These are phyloP conservation scores for Chaetodon trifasciatus DNA, from an alignment of 2,797 vertebrate genomes.

Conservation along the genomic window DNA sequence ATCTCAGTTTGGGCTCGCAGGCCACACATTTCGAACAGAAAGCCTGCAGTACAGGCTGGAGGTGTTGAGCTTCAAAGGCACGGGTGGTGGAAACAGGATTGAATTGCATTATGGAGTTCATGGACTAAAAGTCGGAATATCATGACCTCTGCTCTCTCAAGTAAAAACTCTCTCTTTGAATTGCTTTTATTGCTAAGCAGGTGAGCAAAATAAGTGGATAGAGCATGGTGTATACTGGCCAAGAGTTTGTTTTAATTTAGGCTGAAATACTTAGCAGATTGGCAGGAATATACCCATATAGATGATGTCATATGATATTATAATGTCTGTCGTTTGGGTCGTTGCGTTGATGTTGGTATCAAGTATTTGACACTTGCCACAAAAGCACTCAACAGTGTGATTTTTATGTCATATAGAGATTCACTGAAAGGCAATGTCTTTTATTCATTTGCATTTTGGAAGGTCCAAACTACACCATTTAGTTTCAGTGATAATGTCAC, in stretches of 20 bases:
- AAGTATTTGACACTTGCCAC: neutral
- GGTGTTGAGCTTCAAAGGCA: neutral
- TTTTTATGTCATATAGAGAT: neutral
- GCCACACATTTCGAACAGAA: neutral
- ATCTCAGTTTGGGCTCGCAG: neutral
- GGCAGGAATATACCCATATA: neutral
- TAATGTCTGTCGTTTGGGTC: neutral
- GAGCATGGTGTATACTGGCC: neutral
- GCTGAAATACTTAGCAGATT: neutral
- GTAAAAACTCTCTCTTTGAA: too few relatives aligned
- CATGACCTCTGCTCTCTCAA: neutral
- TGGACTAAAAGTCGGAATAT: neutral
- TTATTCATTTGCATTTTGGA: neutral
- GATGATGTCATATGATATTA: neutral
- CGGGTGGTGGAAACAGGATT: neutral
- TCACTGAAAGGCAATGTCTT: neutral
- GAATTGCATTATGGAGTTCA: neutral
- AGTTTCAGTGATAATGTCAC: neutral
- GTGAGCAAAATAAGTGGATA: neutral
- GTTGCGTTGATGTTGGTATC: neutral
- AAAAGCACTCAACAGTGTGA: neutral
- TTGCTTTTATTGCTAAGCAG: neutral
- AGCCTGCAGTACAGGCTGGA: neutral
- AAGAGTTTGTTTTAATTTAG: neutral
- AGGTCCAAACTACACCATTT: neutral